phyloP scores from a whole-genome alignment of 2,888 invertebrate species.

The Cyaniris semiargus region DNA sequence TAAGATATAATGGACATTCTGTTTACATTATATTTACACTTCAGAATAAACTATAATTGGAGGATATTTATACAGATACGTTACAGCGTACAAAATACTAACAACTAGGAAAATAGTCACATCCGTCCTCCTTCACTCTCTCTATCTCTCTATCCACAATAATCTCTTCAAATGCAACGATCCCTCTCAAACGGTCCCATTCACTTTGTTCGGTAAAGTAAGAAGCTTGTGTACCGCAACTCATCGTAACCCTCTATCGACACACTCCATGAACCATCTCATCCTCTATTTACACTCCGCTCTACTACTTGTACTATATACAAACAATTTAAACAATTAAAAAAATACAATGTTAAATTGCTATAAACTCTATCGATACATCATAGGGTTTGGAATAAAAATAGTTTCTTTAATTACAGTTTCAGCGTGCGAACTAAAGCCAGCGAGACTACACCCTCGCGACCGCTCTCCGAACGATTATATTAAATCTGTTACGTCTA shows the following conservation, averaged over 20 bases:
- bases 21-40: conserved; percentile 79
- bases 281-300: conserved; percentile 72
- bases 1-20: conserved; percentile 80
- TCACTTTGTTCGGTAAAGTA: conserved; percentile 69
- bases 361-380: conserved; percentile 71
- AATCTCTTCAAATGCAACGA: conserved; percentile 44
- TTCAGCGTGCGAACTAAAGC: conserved; percentile 76
- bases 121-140: conserved; percentile 42
- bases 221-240: conserved; percentile 73
- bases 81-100: conserved; percentile 77
- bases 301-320: conserved; percentile 80
- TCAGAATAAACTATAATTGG: conserved; percentile 74
- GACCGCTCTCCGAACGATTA: conserved; percentile 55
- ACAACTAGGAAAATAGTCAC: conserved; percentile 55
- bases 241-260: conserved; percentile 46
- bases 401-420: conserved; percentile 61
- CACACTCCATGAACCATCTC: conserved; percentile 45
- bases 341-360: conserved; percentile 77
- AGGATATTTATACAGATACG: conserved; percentile 74
- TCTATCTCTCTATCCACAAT: conserved; percentile 46
- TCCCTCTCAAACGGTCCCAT: conserved; percentile 50
- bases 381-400: conserved; percentile 74
- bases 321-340: conserved; percentile 73
- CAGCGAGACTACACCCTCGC: conserved; percentile 54
- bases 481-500: conserved; percentile 44